These are phyloP conservation scores for Phenacoccus solenopsis DNA, from an alignment of 1,140 invertebrate species.

Conservation along the genomic window DNA sequence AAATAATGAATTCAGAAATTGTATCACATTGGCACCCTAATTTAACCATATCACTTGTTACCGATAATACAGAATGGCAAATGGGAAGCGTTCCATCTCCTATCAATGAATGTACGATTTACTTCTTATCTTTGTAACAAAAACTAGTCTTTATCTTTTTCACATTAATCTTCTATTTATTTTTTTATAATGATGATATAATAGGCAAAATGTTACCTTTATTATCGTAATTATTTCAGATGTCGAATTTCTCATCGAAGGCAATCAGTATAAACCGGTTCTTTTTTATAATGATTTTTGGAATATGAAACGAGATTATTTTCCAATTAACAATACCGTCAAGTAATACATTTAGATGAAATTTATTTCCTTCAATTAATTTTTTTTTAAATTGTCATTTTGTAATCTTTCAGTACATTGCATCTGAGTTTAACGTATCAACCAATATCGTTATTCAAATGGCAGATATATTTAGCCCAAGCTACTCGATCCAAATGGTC, in stretches of 20 bases:
- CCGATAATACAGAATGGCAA: slow-evolving; percentile 89
- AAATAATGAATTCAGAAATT: slow-evolving; percentile 71
- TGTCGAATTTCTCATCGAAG: slow-evolving; percentile 73
- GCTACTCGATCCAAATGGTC: slow-evolving; percentile 71
- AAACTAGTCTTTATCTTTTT: not conserved
- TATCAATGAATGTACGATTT: slow-evolving; percentile 68
- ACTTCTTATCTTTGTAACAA: not conserved
- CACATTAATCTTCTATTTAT: not conserved
- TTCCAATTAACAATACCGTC: slow-evolving; percentile 78
- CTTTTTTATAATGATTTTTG: slow-evolving; percentile 97
- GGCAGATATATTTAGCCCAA: slow-evolving; percentile 90
- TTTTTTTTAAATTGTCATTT: slow-evolving; percentile 9
- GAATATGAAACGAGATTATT: slow-evolving; percentile 94
- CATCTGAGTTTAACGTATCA: slow-evolving; percentile 74
- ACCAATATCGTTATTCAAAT: slow-evolving; percentile 89
- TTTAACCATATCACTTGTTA: slow-evolving; percentile 87
- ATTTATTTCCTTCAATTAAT: slow-evolving; percentile 9
- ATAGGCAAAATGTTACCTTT: not conserved
- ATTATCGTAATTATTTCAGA: slow-evolving; percentile 39
- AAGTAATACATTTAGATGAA: slow-evolving; percentile 35
- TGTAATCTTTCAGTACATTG: slow-evolving; percentile 33
- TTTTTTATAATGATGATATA: not conserved
- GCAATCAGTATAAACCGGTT: slow-evolving; percentile 81
- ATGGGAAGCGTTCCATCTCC: slow-evolving; percentile 77
- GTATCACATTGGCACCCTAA: slow-evolving; percentile 99